Evolutionary conservation across 2,888 invertebrate species (phyloP).

Genomic region (Spisula solida): DNA sequence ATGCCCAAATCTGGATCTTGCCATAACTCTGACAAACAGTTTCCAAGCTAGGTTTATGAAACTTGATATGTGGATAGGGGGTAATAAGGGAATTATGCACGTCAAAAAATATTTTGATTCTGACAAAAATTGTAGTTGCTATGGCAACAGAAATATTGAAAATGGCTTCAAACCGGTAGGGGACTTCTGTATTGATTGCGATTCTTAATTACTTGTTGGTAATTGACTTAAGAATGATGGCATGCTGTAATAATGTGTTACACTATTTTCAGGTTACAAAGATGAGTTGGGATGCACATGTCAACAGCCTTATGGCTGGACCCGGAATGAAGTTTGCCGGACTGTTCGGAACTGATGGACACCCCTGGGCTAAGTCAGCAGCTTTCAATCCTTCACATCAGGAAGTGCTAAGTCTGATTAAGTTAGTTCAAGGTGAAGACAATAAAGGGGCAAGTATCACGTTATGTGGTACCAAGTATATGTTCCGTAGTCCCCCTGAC

Average conservation of each 20-base stretch:
- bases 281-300: constrained; percentile 69
- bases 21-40: no score
- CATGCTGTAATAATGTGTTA: background rate
- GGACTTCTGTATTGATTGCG: no score
- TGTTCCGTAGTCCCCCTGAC: constrained; percentile 64
- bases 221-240: no score
- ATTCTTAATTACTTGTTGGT: no score
- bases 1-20: no score
- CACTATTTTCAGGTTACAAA: constrained; percentile 29
- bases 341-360: constrained; percentile 64
- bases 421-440: constrained; percentile 53
- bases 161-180: no score
- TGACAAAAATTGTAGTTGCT: no score
- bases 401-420: constrained; percentile 56
- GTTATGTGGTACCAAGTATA: constrained; percentile 62
- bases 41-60: no score
- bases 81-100: no score
- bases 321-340: constrained; percentile 66
- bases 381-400: constrained; percentile 58
- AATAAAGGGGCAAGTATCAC: constrained; percentile 57
- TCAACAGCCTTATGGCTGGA: constrained; percentile 58
- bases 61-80: no score
- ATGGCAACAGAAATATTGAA: no score
- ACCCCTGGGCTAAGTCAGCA: constrained; percentile 64
- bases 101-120: no score